Base-by-base conservation (phyloP, 2,888 invertebrate genomes). In the Apomyelois bistriatella region DNA sequence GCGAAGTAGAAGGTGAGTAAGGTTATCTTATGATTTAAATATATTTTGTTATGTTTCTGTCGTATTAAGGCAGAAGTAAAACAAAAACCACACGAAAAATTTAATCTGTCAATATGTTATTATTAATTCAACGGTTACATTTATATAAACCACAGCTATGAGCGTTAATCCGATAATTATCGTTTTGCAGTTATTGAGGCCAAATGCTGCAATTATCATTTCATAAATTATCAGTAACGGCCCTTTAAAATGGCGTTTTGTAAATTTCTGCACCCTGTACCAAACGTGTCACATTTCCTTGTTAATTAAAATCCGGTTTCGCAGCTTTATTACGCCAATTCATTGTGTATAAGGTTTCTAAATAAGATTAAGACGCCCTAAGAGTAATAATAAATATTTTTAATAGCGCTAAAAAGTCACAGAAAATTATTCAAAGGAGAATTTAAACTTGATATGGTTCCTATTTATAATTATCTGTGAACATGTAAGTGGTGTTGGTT, bases 321-420 rank as follows among this genome's bases (percentile, higher is more conserved):
- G 64, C 55, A 59, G 63, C 61, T 73, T 72, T 69, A 75, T 70
- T 66, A 66, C 65, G 65, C 61, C 58, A 61, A 56, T 67, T 69
- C 66, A 70, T 69, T 70, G 64, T 71, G 59, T 56, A 58, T 36
- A 49, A 52, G 58, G 62, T 65, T 66, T 62, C 58, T 72, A 74
- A 46, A 78, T 72, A 72, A 75, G 76, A 81, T 79, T 79, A 75
- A 74, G 69, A 66, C 63, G 64, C 59, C n/a, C 58, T 60, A 58
- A 59, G 65, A 60, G 72, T 72, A 72, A 77, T 79, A 79, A 80
- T 76, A 79, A 80, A 78, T 74, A 70, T 79, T 82, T 22, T 82
- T 79, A 82, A 78, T 69, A 71, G 68, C 62, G 58, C 60, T 57
- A 58, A 58, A 54, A 54, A 57, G 43, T 22, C 28, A 15, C 8